A percentile compares a stretch with the other conserved stretches of the same genome.
phyloP scores from a whole-genome alignment of 1,140 invertebrate species.

The Drosophila auraria region DNA sequence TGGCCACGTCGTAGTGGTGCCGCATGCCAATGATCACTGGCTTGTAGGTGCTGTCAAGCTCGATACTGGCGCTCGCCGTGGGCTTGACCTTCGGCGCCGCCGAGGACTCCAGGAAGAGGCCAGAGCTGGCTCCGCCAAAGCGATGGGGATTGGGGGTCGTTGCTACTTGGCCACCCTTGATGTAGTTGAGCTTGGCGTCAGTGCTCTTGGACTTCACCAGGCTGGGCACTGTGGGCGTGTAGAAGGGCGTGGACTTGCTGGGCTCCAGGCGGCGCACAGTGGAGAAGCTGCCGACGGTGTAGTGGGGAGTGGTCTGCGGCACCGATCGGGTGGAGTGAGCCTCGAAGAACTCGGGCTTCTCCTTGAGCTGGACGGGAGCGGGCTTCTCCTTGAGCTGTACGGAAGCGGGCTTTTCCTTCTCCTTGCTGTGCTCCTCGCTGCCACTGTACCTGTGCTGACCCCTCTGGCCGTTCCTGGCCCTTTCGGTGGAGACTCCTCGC shows the following conservation, averaged over 20 bases:
- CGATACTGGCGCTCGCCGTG: conserved; percentile 49
- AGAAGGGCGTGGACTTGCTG: conserved; percentile 79
- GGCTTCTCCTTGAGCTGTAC: conserved; percentile 13
- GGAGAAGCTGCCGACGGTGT: conserved; percentile 51
- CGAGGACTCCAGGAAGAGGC: conserved; percentile 65
- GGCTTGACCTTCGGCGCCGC: conserved; percentile 60
- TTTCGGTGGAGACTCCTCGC: conserved; percentile 58
- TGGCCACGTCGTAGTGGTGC: conserved; percentile 71
- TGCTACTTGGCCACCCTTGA: conserved; percentile 58
- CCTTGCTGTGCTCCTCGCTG: conserved; percentile 69
- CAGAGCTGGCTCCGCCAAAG: conserved; percentile 49
- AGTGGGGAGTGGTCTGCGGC: conserved; percentile 64
- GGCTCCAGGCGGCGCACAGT: conserved; percentile 72
- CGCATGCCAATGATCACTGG: conserved; percentile 76
- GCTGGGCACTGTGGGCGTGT: conserved; percentile 85
- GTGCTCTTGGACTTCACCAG: conserved; percentile 71
- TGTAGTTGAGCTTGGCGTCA: conserved; percentile 72
- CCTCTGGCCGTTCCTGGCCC: conserved; percentile 63
- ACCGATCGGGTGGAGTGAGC: conserved; percentile 55
- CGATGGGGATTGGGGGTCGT: conserved; percentile 68
- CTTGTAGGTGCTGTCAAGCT: conserved; percentile 61
- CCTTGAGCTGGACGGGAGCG: conserved; percentile 14
- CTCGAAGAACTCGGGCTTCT: conserved; percentile 66
- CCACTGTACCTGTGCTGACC: conserved; percentile 73
- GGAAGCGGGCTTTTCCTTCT: conserved; percentile 28